Base-by-base conservation (phyloP, 2,888 invertebrate genomes). In the Steromphala cineraria region DNA sequence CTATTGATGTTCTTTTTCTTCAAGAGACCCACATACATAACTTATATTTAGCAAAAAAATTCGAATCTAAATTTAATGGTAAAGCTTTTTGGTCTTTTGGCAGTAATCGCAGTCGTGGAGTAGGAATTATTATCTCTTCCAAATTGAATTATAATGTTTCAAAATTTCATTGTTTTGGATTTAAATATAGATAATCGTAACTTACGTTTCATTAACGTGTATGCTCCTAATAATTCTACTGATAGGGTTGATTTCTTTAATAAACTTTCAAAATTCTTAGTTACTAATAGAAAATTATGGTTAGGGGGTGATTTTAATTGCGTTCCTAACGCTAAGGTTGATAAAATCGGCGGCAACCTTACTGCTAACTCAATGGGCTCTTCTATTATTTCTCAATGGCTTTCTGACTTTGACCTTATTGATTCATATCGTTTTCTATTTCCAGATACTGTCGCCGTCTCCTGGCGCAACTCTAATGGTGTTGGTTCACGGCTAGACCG, bases 71-170 rank as follows among this genome's bases (percentile, higher is more conserved):
- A 17, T 24, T n/a, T 53, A n/a, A 36, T 52, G 2, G 53, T 28
- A 28, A 56, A 31, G 17, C 52, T 17, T 17, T 76, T 56, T 56
- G 76, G 76, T 31, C 31, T 55, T 76, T 76, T 76, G 76, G 76
- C 1, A 31, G 7, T 0, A 76, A 76, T 55, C 17, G 17, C 1
- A 28, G 55, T 28, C 8, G 55, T 24, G 76, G 76, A 0, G 76
- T 76, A 1, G 21, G 55, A 17, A 55, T 76, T 17, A 31, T 76
- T 46, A 55, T 76, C 24, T 28, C 15, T 28, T 21, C 53, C 15
- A 76, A 28, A 17, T 8, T 46, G 31, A 17, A 62, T 21, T 36
- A 36, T 46, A 21, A 7, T n/a, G 8, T 78, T 0, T 17, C 40
- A 28, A 24, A 76, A n/a, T 76, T 76, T 56, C 19, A n/a, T 78